Base-by-base conservation (phyloP, 2,113 vertebrate species). In the Neomonachus schauinslandi region DNA sequence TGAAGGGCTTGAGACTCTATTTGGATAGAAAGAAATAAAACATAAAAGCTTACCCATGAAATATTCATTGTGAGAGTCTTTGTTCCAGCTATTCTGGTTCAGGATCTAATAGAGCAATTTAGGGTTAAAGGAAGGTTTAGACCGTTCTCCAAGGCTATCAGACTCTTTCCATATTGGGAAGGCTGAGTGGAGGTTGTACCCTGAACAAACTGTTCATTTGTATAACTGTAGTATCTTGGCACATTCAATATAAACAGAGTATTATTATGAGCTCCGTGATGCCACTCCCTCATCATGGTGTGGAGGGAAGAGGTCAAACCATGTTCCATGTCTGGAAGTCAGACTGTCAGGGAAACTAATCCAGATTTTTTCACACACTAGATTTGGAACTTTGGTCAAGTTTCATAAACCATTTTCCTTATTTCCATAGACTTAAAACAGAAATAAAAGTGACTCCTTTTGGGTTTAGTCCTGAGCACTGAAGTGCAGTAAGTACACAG, bases 1-100 rank as follows among this genome's bases (percentile, higher is more conserved):
- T 33, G 10, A 28, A 42, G 14, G 83, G 13, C 36, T 74, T 82
- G 51, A 84, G 15, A 21, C 39, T 87, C 22, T 79, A 21, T 82
- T 46, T 92, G 69, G 24, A 31, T 71, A 59, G 49, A 26, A 97
- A 82, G 11, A 95, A 94, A 92, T 61, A 61, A 96, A 91, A 79
- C 36, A 76, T 61, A 46, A 63, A 67, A 61, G 5, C 39, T 87
- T 74, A 53, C 46, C 42, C 51, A 69, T n/a, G 21, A 94, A 94
- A 63, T 65, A 67, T 71, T 55, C 36, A 1, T 82, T 91, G 67
- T 83, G 36, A 77, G 65, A 55, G 49, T 95, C 72, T 92, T 71
- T 51, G 53, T 74, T 88, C 46, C 57, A 63, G 21, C 14, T 76
- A 22, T 57, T 95, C 36, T 46, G 12, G 86, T 53, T 87, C 51